Evolutionary conservation across 2,113 vertebrate genomes (phyloP).

Genomic region (Thamnophis sirtalis): DNA sequence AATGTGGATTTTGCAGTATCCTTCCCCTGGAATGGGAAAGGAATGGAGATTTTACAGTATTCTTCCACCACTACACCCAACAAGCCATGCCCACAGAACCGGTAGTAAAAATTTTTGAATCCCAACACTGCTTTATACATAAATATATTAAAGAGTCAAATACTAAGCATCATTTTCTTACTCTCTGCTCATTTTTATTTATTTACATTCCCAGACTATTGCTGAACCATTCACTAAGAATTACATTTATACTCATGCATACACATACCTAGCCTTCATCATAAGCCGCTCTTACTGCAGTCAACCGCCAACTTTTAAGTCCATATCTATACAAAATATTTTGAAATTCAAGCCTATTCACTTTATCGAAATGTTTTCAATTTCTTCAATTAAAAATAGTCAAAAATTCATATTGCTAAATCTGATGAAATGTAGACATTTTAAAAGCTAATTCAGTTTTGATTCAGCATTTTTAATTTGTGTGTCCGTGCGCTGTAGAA

Average conservation of each 20-base stretch:
- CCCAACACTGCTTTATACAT: not conserved
- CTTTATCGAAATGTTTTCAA: not conserved
- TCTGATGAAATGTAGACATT: not conserved
- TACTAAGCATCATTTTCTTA: not conserved
- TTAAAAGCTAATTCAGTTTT: not conserved
- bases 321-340: not conserved
- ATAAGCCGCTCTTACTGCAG: not conserved
- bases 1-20: too few species aligned
- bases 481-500: not conserved
- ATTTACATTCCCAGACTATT: not conserved
- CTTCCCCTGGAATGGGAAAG: too few species aligned
- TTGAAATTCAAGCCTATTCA: not conserved
- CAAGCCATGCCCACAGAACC: too few species aligned
- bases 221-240: not conserved
- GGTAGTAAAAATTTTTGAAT: too few species aligned
- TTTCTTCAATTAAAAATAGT: not conserved
- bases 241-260: not conserved
- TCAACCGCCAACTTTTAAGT: not conserved
- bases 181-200: not conserved
- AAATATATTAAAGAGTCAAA: not conserved
- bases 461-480: conserved; percentile 5
- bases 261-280: not conserved
- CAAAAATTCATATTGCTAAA: not conserved
- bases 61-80: too few species aligned
- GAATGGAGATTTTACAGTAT: too few species aligned